Evolutionary conservation across 2,797 vertebrate genomes (phyloP).

Genomic region (Galaxias olidus): DNA sequence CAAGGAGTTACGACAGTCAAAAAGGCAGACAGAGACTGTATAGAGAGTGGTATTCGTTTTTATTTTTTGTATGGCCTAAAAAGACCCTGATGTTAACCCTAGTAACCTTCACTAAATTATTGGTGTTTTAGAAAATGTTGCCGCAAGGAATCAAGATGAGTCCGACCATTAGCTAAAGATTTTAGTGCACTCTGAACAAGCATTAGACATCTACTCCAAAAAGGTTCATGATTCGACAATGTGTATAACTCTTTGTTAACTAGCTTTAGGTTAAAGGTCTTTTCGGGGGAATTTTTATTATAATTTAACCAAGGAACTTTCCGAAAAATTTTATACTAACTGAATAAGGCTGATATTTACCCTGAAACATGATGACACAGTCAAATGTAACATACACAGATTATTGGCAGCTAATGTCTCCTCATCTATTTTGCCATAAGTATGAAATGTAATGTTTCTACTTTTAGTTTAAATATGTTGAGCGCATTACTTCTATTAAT

Average conservation of each 20-base stretch:
- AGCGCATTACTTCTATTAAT: neutral
- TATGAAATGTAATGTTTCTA: too few relatives aligned
- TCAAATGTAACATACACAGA: too few relatives aligned
- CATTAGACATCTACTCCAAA: conserved; percentile 48
- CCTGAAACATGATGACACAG: too few relatives aligned
- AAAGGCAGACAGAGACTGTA: conserved; percentile 55
- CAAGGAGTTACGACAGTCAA: conserved; percentile 33
- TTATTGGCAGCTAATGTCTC: too few relatives aligned
- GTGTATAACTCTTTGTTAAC: conserved; percentile 13
- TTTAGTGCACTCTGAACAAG: conserved; percentile 36
- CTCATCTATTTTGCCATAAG: too few relatives aligned
- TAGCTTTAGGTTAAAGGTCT: too few relatives aligned
- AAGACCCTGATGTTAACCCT: conserved; percentile 51
- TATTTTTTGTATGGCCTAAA: conserved; percentile 45
- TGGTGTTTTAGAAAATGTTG: conserved; percentile 42
- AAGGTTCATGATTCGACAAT: conserved; percentile 36
- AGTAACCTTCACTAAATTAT: conserved; percentile 48
- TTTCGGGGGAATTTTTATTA: too few relatives aligned
- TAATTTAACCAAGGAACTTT: too few relatives aligned
- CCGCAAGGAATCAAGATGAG: conserved; percentile 35
- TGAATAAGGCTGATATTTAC: too few relatives aligned
- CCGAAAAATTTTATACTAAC: too few relatives aligned
- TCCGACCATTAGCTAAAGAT: conserved; percentile 37
- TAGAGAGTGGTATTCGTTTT: conserved; percentile 13
- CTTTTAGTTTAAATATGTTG: too few relatives aligned